Conservation (phyloP, 2,888 invertebrate genomes). For the Ferdinandea cuprea region DNA sequence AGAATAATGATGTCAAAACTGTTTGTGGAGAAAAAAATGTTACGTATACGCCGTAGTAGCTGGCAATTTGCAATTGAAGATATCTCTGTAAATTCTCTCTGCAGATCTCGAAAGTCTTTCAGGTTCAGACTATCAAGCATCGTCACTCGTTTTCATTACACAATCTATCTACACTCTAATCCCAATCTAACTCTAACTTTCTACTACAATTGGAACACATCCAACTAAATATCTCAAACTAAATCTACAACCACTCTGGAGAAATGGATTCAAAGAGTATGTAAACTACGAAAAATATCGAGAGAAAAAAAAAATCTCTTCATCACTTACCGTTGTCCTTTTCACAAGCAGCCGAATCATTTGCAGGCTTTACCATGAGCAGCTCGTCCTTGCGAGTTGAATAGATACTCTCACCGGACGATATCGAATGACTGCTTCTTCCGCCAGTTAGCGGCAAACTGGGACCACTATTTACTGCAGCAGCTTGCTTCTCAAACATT, state of each 20-base stretch:
- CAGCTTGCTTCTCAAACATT: slow-evolving; percentile 83
- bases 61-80: no score
- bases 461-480: slow-evolving; percentile 77
- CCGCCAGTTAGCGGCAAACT: slow-evolving; percentile 70
- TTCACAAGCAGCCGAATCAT: slow-evolving; percentile 66
- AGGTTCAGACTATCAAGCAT: no score
- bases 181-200: background rate
- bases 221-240: slow-evolving; percentile 44
- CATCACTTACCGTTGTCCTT: slow-evolving; percentile 77
- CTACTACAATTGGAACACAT: background rate
- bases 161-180: background rate
- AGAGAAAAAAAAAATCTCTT: background rate
- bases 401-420: slow-evolving; percentile 73
- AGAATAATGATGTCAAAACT: no score
- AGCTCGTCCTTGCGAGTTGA: slow-evolving; percentile 76
- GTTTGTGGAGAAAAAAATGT: no score
- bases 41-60: no score
- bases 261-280: background rate
- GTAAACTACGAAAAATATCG: background rate
- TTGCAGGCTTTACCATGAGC: slow-evolving; percentile 66
- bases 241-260: slow-evolving; percentile 49
- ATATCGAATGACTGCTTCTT: slow-evolving; percentile 71
- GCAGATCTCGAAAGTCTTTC: no score
- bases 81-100: no score
- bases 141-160: no score